Percentiles rank a stretch among this genome's conserved stretches.
Evolutionary conservation across 1,140 invertebrate genomes (phyloP).

Genomic region (Solenopsis invicta): DNA sequence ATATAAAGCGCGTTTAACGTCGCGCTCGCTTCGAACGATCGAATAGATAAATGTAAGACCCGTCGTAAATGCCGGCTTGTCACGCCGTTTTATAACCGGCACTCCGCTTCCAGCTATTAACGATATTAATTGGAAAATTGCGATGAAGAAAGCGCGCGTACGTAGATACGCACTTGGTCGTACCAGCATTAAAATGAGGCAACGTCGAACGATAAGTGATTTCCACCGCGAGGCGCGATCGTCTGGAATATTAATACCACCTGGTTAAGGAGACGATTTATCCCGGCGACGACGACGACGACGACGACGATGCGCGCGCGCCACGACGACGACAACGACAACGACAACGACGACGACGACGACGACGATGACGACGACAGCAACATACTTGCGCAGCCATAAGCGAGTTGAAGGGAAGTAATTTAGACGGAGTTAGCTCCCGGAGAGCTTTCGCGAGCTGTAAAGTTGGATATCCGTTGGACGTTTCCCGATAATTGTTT

Average conservation of each 20-base stretch:
- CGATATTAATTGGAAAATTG: slow-evolving; percentile 53
- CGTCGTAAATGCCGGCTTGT: slow-evolving; percentile 13
- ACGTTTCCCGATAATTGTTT: slow-evolving; percentile 59
- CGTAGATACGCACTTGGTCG: background rate
- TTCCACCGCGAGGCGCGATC: slow-evolving; percentile 45
- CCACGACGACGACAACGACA: slow-evolving; percentile 1
- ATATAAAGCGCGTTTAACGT: slow-evolving; percentile 24
- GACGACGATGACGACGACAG: slow-evolving; percentile 5
- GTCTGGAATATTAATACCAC: slow-evolving; percentile 51
- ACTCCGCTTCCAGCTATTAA: slow-evolving; percentile 2
- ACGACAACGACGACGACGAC: slow-evolving; percentile 12
- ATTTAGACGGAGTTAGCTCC: slow-evolving; percentile 49
- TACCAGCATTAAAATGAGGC: slow-evolving; percentile 13
- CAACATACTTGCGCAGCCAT: slow-evolving; percentile 38
- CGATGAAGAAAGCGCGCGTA: slow-evolving; percentile 18
- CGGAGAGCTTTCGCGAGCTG: slow-evolving; percentile 36
- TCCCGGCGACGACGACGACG: slow-evolving; percentile 3
- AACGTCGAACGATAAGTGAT: slow-evolving; percentile 49
- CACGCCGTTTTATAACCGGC: slow-evolving; percentile 8
- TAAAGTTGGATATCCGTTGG: slow-evolving; percentile 47
- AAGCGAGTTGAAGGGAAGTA: slow-evolving; percentile 48
- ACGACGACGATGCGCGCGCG: background rate
- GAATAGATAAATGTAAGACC: slow-evolving; percentile 21
- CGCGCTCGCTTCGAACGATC: background rate
- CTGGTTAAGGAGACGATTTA: slow-evolving; percentile 55